Conservation (phyloP, 1,140 invertebrate species). For the Drosophila lacteicornis region DNA sequence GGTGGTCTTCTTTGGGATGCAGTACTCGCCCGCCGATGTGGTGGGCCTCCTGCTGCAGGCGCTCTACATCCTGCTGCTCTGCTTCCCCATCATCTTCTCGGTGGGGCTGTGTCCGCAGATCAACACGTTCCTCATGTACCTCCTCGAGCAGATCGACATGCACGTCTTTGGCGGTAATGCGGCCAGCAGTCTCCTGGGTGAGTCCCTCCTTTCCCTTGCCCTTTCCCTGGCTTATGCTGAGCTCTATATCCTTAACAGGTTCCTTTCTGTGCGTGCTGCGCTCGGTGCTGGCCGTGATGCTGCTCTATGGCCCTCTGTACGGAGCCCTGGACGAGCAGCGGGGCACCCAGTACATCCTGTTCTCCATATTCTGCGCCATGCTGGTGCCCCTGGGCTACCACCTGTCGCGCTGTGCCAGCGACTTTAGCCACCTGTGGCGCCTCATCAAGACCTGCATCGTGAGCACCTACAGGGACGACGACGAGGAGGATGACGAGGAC, state of each 20-base stretch:
- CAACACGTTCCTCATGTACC: slow-evolving; percentile 98
- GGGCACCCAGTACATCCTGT: slow-evolving; percentile 95
- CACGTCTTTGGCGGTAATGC: slow-evolving; percentile 99
- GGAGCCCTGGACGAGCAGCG: slow-evolving; percentile 92
- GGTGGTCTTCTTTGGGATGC: slow-evolving; percentile 89
- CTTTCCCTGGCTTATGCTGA: too few relatives aligned
- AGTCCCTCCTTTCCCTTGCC: slow-evolving; percentile 17
- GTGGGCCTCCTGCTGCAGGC: slow-evolving; percentile 90
- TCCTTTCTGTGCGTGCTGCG: slow-evolving; percentile 92
- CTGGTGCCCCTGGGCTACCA: slow-evolving; percentile 96
- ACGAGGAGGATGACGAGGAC: slow-evolving; percentile 79
- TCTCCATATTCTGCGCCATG: slow-evolving; percentile 97
- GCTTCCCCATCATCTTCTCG: slow-evolving; percentile 97
- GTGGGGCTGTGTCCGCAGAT: slow-evolving; percentile 98
- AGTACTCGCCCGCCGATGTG: slow-evolving; percentile 89
- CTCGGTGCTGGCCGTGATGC: slow-evolving; percentile 91
- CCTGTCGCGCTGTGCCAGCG: slow-evolving; percentile 95
- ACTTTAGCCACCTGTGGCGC: slow-evolving; percentile 95
- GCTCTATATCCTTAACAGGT: slow-evolving; percentile 85
- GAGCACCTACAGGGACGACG: slow-evolving; percentile 81
- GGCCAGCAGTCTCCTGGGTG: slow-evolving; percentile 91
- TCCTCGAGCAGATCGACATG: slow-evolving; percentile 98
- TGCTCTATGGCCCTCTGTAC: slow-evolving; percentile 96
- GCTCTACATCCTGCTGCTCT: slow-evolving; percentile 92
- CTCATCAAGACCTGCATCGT: slow-evolving; percentile 88